phyloP scores from a whole-genome alignment of 1,140 invertebrate genomes.

The Nasonia vitripennis region DNA sequence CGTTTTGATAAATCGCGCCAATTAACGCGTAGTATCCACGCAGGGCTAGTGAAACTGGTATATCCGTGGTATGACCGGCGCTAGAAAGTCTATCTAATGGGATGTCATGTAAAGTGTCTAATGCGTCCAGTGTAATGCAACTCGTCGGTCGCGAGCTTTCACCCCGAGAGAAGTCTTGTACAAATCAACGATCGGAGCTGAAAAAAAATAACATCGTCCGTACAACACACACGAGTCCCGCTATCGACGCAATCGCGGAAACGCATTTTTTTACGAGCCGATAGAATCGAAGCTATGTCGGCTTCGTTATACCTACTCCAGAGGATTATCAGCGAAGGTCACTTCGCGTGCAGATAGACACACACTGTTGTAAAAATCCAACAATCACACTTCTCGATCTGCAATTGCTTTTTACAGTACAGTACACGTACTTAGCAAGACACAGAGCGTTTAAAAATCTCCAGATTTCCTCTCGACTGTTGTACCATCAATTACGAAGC shows the following conservation, averaged over 20 bases:
- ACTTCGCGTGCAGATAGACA: neutral
- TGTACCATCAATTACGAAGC: neutral
- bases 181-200: neutral
- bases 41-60: neutral
- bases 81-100: conserved; percentile 1
- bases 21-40: neutral
- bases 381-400: neutral
- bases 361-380: too few relatives aligned
- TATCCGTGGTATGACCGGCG: neutral
- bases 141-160: neutral
- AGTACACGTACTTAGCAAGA: neutral
- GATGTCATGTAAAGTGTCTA: neutral
- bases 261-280: too few relatives aligned
- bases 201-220: neutral
- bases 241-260: too few relatives aligned
- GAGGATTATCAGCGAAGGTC: too few relatives aligned
- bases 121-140: neutral
- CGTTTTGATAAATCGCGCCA: neutral
- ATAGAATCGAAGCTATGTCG: too few relatives aligned
- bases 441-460: neutral
- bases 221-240: too few relatives aligned
- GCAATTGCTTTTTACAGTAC: neutral
- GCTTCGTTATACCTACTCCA: too few relatives aligned
- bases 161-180: neutral
- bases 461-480: neutral